These are phyloP conservation scores for Actinia tenebrosa DNA, from an alignment of 64 coral and sea anemone species.

Conservation along the genomic window DNA sequence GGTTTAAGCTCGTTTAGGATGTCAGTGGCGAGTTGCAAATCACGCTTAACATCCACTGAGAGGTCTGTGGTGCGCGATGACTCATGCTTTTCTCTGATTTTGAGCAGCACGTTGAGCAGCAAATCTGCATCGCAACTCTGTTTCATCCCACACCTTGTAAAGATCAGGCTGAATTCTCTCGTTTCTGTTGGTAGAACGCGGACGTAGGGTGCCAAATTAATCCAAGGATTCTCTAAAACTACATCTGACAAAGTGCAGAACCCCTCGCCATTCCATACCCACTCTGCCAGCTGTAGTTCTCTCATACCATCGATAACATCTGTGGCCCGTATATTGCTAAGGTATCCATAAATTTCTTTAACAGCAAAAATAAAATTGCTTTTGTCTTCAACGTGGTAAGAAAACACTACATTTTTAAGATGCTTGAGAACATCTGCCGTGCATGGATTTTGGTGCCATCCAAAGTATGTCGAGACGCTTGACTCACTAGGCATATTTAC, in stretches of 20 bases:
- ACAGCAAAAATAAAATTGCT: constrained; percentile 31
- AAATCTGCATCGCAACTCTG: constrained; percentile 30
- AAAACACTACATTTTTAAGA: constrained; percentile 40
- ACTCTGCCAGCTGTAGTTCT: not conserved
- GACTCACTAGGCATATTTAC: constrained; percentile 7
- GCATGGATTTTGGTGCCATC: constrained; percentile 39
- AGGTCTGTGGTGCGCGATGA: not conserved
- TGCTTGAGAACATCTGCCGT: constrained; percentile 47
- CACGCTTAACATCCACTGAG: constrained; percentile 37
- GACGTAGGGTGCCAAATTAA: constrained; percentile 69
- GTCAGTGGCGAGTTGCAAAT: constrained; percentile 58
- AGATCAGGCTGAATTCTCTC: constrained; percentile 30
- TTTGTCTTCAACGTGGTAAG: constrained; percentile 53
- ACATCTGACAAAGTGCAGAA: constrained; percentile 53
- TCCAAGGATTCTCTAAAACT: constrained; percentile 33
- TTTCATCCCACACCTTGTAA: constrained; percentile 48
- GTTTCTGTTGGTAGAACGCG: constrained; percentile 46
- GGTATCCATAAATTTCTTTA: constrained; percentile 34
- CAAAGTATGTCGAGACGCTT: constrained; percentile 38
- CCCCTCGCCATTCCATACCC: constrained; percentile 92
- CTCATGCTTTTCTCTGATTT: constrained; percentile 60
- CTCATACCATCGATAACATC: not conserved
- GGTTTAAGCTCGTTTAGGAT: constrained; percentile 63
- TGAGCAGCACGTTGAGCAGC: constrained; percentile 47
- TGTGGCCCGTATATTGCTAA: not conserved